A percentile compares a stretch with the other conserved stretches of the same genome.
phyloP scores from a whole-genome alignment of 2,888 invertebrate genomes.

The Sympetrum striolatum region DNA sequence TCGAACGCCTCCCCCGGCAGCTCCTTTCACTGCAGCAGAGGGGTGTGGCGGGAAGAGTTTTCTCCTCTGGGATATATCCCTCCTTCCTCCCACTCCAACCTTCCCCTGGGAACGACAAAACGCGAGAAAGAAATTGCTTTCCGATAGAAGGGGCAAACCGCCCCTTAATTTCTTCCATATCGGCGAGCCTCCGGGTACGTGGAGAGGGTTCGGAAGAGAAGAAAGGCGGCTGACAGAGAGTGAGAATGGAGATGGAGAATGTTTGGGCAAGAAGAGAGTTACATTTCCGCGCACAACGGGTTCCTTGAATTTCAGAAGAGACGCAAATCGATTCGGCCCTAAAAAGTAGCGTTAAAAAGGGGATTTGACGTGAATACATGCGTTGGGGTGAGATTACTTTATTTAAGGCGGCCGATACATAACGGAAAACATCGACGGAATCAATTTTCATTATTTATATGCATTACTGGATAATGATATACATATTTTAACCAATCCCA shows the following conservation, averaged over 20 bases:
- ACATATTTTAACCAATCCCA: too few species aligned
- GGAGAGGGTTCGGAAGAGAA: neutral
- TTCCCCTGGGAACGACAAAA: neutral
- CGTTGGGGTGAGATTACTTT: neutral
- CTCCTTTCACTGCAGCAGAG: neutral
- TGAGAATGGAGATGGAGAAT: neutral
- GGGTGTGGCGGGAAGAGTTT: neutral
- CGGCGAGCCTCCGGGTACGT: constrained; percentile 24
- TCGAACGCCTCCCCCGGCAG: neutral
- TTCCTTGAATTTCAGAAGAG: neutral
- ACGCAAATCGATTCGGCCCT: neutral
- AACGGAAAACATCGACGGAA: too few species aligned
- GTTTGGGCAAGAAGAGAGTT: neutral
- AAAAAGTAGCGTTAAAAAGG: neutral
- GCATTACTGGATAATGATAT: too few species aligned
- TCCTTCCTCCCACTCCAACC: neutral
- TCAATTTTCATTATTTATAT: too few species aligned
- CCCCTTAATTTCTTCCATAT: constrained; percentile 41
- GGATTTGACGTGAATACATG: neutral
- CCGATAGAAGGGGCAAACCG: constrained; percentile 44
- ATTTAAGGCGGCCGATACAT: too few species aligned
- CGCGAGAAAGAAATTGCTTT: constrained; percentile 46
- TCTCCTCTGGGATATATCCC: neutral
- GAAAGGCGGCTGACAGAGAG: neutral
- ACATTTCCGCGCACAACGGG: neutral